These are phyloP conservation scores for Synanthedon formicaeformis DNA, from an alignment of 2,888 invertebrate genomes.

Conservation along the genomic window DNA sequence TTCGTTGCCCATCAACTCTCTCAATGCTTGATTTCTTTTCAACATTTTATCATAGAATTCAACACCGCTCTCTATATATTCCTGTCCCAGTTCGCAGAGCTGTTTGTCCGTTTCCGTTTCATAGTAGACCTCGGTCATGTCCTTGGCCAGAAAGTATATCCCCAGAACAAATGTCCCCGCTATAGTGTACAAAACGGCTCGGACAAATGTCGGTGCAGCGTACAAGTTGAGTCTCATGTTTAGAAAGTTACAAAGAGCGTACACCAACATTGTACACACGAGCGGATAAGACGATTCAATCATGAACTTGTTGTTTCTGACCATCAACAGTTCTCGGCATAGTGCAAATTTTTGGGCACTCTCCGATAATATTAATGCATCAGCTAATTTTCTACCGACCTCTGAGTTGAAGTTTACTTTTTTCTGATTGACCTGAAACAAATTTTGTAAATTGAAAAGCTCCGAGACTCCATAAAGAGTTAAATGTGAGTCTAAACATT, in stretches of 20 bases:
- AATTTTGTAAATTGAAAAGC: background rate
- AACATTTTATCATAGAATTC: slow-evolving; percentile 81
- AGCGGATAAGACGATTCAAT: slow-evolving; percentile 69
- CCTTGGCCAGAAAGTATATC: slow-evolving; percentile 74
- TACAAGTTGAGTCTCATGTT: slow-evolving; percentile 71
- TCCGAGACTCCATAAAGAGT: background rate
- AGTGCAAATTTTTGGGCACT: slow-evolving; percentile 85
- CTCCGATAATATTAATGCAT: slow-evolving; percentile 79
- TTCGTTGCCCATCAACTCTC: slow-evolving; percentile 73
- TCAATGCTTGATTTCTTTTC: slow-evolving; percentile 79
- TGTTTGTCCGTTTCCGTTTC: slow-evolving; percentile 75
- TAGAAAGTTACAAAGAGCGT: slow-evolving; percentile 58
- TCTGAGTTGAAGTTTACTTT: slow-evolving; percentile 75
- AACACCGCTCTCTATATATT: slow-evolving; percentile 78
- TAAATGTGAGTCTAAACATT: too few relatives aligned
- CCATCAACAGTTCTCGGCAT: slow-evolving; percentile 78
- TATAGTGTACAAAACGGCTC: slow-evolving; percentile 63
- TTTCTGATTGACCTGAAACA: slow-evolving; percentile 70
- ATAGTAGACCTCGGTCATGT: slow-evolving; percentile 72
- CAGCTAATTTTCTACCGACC: slow-evolving; percentile 71
- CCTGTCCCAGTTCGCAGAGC: slow-evolving; percentile 69
- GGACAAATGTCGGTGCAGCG: slow-evolving; percentile 54
- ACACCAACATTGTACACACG: slow-evolving; percentile 55
- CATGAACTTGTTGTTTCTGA: slow-evolving; percentile 70
- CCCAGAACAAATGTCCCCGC: slow-evolving; percentile 69